Evolutionary conservation across 2,113 vertebrate species (phyloP), one percentile per base, ranked within the genome.

Genomic region (Mesocricetus auratus): DNA sequence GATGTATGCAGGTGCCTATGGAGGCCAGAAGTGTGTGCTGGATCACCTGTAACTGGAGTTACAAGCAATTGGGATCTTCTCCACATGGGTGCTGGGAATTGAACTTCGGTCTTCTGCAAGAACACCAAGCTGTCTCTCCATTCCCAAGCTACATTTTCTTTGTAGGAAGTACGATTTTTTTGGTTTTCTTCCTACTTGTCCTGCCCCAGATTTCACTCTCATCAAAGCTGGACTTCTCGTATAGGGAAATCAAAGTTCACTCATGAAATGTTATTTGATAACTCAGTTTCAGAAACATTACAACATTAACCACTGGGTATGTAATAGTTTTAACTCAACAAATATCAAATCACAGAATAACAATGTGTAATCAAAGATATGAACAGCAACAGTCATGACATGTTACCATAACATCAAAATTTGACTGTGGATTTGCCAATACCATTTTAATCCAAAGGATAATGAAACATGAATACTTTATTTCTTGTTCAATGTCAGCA

Each of bases 321-420:
- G 39, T 9, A 62, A 11, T 45, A 42, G 58, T 19, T 42, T 85
- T 45, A 97, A 95, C 82, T 97, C 26, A 93, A 92, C 94, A 94
- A 95, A 90, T 91, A 97, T 95, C n/a, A 97, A 97, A 86, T 42
- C 68, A 96, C 92, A 97, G 93, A 95, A 96, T 93, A 95, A 74
- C 83, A 97, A 91, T 75, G n/a, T 56, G 62, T n/a, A 94, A 79
- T 97, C 96, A 95, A 33, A 90, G 77, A 66, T 89, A 92, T 92
- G 74, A 90, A 87, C 92, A 96, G 94, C 95, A 91, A 97, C 64
- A 89, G 68, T 45, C 86, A 95, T 97, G 95, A 98, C 39, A 97
- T 97, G 97, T 2, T 81, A 21, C 74, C 79, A 94, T 96, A 96
- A 98, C 62, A 94, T 91, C 69, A 93, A 97, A 95, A 94, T 77